Base-by-base conservation (phyloP, 2,888 invertebrate genomes). In the Zaprionus bogoriensis region DNA sequence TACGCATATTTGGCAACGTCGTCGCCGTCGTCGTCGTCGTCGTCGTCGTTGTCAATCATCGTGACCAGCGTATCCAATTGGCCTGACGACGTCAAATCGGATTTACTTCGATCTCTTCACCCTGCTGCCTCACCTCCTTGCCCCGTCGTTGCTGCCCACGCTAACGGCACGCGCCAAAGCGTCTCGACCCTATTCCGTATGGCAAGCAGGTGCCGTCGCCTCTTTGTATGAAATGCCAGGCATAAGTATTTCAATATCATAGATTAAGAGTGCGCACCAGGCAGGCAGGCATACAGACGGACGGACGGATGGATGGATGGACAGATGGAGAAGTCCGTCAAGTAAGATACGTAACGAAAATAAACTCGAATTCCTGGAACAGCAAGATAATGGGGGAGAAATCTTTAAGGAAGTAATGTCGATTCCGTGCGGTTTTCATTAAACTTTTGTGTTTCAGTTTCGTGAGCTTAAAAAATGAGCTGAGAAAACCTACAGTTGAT, bases 1-100 rank as follows among this genome's bases (percentile, higher is more conserved):
- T 54, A 51, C 57, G 41, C 67, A 47, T 67, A 70, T 70, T 70
- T 72, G 70, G 70, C 72, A 71, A 67, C 65, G 30, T 32, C 30
- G 45, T 20, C 17, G 47, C 32, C 44, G 47, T 48, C 38, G 30
- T 46, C 50, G 27, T 20, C 12, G 27, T 27, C 27, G 27, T 27
- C 27, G n/a, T 27, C n/a, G 27, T 27, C 30, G 30, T 36, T 36
- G 32, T 17, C 25, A 22, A 17, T 66, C 41, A 46, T 51, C 70
- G 70, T 70, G 70, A 72, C 57, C 72, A 44, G 70, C 62, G 20
- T 70, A 62, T 12, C 28, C 27, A 70, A 70, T 39, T 57, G 54
- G 25, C 42, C n/a, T 51, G 53, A 55, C 66, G 19, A 50, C 65
- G 48, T 66, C 61, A 30, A 53, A 70, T 54, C 36, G 47, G 20